A percentile compares a stretch with the other conserved stretches of the same genome.
These are phyloP conservation scores for Eumacrocentrus americanus DNA, from an alignment of 2,888 invertebrate genomes.

Conservation along the genomic window DNA sequence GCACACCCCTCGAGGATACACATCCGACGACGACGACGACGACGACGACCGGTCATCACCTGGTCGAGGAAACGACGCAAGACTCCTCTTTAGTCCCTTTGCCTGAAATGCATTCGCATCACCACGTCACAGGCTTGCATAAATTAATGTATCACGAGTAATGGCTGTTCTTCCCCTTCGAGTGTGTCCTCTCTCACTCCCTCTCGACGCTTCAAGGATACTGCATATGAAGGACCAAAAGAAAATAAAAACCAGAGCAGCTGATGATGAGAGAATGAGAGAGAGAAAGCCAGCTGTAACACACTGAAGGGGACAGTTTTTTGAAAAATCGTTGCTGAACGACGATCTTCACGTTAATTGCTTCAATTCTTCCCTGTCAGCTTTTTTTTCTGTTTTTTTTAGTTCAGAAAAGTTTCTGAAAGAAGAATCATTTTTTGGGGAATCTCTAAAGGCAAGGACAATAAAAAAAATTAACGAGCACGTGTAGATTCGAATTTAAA, in stretches of 20 bases:
- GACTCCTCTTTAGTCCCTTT: constrained; percentile 5
- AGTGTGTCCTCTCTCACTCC: neutral
- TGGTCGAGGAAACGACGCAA: constrained; percentile 47
- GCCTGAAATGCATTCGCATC: neutral
- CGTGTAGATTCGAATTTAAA: constrained; percentile 2
- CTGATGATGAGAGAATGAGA: constrained; percentile 32
- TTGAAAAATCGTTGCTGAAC: constrained; percentile 11
- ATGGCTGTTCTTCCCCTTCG: constrained; percentile 40
- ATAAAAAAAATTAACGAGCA: constrained; percentile 12
- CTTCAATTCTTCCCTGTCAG: constrained; percentile 4
- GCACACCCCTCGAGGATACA: constrained; percentile 39
- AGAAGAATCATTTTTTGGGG: neutral
- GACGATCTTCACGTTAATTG: constrained; percentile 22
- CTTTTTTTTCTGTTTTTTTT: neutral
- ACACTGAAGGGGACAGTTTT: constrained; percentile 24
- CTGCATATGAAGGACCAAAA: constrained; percentile 9
- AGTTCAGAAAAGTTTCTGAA: neutral
- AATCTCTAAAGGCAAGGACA: constrained; percentile 5
- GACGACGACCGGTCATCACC: constrained; percentile 55
- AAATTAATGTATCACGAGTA: constrained; percentile 50
- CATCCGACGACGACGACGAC: too few species aligned
- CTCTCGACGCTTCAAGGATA: constrained; percentile 10
- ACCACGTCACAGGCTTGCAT: constrained; percentile 42
- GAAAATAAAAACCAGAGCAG: constrained; percentile 18
- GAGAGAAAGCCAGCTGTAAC: constrained; percentile 23